Conservation (phyloP, 2,113 vertebrate species). For the Spilogale gracilis region DNA sequence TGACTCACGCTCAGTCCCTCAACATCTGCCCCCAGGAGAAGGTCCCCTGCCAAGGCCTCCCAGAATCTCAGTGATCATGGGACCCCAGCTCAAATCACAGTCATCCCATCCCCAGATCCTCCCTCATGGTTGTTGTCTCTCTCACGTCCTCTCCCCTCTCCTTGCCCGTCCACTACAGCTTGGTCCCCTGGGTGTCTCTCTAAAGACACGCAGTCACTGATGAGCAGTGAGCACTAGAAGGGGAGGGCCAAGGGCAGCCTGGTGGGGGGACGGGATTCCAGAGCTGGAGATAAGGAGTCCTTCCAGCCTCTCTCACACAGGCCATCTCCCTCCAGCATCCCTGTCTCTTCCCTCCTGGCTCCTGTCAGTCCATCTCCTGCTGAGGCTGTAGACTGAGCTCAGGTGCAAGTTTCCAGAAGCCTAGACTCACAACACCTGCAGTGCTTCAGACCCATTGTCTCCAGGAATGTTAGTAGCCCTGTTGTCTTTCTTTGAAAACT, state of each 20-base stretch:
- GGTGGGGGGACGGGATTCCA: too few species aligned
- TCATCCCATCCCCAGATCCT: not conserved
- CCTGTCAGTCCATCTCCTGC: too few species aligned
- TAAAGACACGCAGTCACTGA: slow-evolving; percentile 32
- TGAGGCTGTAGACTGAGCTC: too few species aligned
- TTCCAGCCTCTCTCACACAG: too few species aligned
- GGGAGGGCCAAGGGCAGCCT: too few species aligned
- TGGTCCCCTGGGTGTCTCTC: not conserved
- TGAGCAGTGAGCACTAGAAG: slow-evolving; percentile 55
- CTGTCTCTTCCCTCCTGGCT: too few species aligned
- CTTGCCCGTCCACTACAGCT: not conserved
- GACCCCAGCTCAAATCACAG: not conserved
- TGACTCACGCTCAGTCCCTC: not conserved
- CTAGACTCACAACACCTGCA: not conserved
- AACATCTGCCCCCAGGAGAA: too few species aligned
- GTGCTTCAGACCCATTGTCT: slow-evolving; percentile 31
- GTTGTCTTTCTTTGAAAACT: slow-evolving; percentile 34
- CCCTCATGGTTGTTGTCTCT: not conserved
- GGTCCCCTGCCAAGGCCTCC: too few species aligned
- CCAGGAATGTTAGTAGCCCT: not conserved
- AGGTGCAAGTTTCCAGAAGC: not conserved
- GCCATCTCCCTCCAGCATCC: too few species aligned
- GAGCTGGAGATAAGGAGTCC: too few species aligned
- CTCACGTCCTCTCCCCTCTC: not conserved
- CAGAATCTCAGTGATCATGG: too few species aligned